Conservation (phyloP, 2,113 vertebrate genomes). For the Ptilonorhynchus violaceus region DNA sequence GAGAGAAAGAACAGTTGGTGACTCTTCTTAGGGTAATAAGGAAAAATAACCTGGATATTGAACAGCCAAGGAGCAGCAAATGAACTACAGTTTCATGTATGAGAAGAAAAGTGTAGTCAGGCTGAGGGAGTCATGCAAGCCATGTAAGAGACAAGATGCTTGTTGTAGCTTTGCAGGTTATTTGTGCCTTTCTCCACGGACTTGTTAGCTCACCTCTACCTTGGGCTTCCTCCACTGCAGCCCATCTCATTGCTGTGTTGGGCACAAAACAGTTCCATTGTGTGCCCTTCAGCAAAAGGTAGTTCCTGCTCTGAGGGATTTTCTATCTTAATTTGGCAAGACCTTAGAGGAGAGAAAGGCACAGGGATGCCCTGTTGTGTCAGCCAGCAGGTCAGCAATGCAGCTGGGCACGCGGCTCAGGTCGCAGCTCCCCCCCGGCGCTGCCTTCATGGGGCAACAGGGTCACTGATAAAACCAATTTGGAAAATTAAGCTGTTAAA, state of each 20-base stretch:
- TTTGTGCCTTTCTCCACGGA: background rate
- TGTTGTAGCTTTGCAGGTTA: background rate
- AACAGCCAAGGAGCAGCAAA: background rate
- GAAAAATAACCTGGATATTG: background rate
- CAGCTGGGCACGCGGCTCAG: background rate
- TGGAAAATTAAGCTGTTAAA: constrained; percentile 60
- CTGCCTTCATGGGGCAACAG: constrained; percentile 1
- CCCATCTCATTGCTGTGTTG: fast-evolving
- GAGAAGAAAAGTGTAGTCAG: background rate
- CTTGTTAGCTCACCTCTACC: background rate
- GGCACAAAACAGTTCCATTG: background rate
- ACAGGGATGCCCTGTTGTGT: background rate
- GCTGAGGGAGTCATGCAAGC: background rate
- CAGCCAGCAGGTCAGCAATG: constrained; percentile 19
- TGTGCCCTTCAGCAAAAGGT: background rate
- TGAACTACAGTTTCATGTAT: background rate
- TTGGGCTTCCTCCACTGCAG: background rate
- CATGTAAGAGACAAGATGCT: background rate
- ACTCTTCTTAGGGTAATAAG: background rate
- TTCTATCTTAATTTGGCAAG: background rate
- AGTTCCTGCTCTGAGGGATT: background rate
- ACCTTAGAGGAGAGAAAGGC: background rate
- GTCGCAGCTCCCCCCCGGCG: background rate
- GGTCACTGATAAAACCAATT: constrained; percentile 42
- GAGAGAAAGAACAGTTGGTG: background rate